phyloP scores from a whole-genome alignment of 2,797 vertebrate species.

The Phoeniculus purpureus region DNA sequence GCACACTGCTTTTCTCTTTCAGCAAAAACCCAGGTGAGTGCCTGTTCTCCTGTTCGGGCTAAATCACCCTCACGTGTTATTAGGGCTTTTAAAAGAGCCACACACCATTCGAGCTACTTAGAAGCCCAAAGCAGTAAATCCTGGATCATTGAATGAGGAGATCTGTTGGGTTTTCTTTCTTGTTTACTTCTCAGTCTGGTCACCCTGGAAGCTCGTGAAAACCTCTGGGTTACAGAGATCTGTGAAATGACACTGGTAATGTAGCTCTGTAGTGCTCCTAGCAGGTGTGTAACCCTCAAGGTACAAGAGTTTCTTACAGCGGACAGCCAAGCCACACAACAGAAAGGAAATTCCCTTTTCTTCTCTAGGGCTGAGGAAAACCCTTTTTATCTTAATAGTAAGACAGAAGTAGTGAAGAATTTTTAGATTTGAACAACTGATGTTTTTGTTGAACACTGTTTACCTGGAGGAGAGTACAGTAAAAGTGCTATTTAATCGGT shows the following conservation, averaged over 20 bases:
- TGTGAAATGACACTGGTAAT: background rate
- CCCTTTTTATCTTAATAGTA: background rate
- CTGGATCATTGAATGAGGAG: background rate
- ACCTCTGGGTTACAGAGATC: background rate
- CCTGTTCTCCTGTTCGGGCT: background rate
- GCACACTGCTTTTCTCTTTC: background rate
- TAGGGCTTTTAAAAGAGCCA: background rate
- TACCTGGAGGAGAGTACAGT: background rate
- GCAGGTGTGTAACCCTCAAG: background rate
- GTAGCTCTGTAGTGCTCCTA: background rate
- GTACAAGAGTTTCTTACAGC: background rate
- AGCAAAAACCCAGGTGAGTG: background rate
- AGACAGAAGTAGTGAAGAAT: background rate
- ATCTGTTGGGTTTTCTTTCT: background rate
- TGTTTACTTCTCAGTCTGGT: background rate
- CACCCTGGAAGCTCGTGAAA: background rate
- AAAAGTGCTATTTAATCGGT: background rate
- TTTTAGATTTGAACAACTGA: background rate
- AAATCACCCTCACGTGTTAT: accelerated
- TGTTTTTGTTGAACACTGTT: background rate
- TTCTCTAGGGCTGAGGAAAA: background rate
- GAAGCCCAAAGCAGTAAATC: background rate
- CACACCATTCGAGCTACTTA: accelerated
- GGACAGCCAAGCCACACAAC: background rate
- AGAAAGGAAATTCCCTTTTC: background rate